These are phyloP conservation scores for Phaedon cochleariae DNA, from an alignment of 2,888 invertebrate genomes.

Conservation along the genomic window DNA sequence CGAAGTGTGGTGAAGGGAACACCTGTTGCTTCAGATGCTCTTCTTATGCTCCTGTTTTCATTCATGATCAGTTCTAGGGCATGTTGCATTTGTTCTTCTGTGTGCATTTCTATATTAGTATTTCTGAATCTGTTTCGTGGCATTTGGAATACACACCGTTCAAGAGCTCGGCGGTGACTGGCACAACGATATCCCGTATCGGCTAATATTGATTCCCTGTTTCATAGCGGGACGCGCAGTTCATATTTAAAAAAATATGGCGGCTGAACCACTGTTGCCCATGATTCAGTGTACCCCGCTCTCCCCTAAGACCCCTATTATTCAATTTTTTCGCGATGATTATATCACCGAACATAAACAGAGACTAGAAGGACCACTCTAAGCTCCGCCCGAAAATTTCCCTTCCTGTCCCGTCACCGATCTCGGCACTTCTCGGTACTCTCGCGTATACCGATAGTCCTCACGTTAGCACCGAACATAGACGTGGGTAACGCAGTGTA, in stretches of 20 bases:
- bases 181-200: neutral
- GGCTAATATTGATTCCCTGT: neutral
- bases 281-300: neutral
- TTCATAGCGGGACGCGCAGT: neutral
- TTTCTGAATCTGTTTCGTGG: neutral
- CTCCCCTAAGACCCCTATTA: too few species aligned
- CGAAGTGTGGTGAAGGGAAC: too few species aligned
- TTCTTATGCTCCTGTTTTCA: neutral
- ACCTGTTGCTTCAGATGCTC: neutral
- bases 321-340: too few species aligned
- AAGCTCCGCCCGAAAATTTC: too few species aligned
- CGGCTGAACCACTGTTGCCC: slow-evolving; percentile 6
- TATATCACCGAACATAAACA: too few species aligned
- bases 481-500: too few species aligned
- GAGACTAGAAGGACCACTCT: too few species aligned
- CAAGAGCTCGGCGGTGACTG: neutral
- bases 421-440: too few species aligned
- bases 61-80: neutral
- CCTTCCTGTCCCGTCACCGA: too few species aligned
- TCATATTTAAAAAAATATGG: neutral
- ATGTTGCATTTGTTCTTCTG: neutral
- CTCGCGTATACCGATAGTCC: too few species aligned
- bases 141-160: neutral
- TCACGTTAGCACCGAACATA: too few species aligned
- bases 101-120: neutral